These are phyloP conservation scores for Spea bombifrons DNA, from an alignment of 2,113 vertebrate species.

Conservation along the genomic window DNA sequence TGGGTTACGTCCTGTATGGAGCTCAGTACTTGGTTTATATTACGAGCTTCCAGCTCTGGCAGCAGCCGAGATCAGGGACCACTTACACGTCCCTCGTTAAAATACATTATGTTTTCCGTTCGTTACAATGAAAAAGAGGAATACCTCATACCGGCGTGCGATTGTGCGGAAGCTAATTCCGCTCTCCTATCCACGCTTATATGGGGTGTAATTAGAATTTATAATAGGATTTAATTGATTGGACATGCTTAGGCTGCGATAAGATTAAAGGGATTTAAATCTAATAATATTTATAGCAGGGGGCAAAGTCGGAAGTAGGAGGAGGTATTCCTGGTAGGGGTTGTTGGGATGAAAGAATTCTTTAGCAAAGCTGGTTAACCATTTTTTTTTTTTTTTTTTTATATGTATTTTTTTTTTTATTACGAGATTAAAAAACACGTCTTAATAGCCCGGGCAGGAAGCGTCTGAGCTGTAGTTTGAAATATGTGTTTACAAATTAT, in stretches of 20 bases:
- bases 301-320: conserved; percentile 26
- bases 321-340: conserved; percentile 4
- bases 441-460: neutral
- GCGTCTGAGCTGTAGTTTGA: neutral
- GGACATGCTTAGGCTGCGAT: conserved; percentile 47
- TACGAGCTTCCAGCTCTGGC: neutral
- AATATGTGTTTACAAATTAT: conserved; percentile 35
- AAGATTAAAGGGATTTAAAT: conserved; percentile 49
- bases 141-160: conserved; percentile 25
- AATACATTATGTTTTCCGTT: conserved; percentile 11
- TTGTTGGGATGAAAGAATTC: neutral
- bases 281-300: conserved; percentile 46
- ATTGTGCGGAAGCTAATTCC: conserved; percentile 38
- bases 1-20: too few relatives aligned
- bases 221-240: conserved; percentile 49
- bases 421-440: neutral
- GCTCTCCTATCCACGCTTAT: conserved; percentile 30
- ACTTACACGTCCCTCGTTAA: neutral
- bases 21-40: too few relatives aligned
- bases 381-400: neutral
- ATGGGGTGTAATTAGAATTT: conserved; percentile 48
- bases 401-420: neutral
- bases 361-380: conserved; percentile 15
- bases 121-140: conserved; percentile 13
- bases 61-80: conserved; percentile 6